These are phyloP conservation scores for Caenorhabditis becei DNA, from an alignment of 2,888 invertebrate genomes.

Conservation along the genomic window DNA sequence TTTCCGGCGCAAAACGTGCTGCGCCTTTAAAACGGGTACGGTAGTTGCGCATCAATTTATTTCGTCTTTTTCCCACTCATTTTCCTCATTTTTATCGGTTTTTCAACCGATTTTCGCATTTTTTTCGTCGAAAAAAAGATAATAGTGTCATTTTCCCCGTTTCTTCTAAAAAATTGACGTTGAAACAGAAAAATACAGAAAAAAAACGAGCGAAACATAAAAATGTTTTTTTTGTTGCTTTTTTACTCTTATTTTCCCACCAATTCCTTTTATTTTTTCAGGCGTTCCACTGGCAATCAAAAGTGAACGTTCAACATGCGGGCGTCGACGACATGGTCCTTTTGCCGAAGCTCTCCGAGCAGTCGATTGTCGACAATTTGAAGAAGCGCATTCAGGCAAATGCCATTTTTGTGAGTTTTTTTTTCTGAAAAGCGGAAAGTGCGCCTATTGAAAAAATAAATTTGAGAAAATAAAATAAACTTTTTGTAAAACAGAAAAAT, in stretches of 20 bases:
- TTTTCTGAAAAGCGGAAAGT: not conserved
- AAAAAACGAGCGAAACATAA: not conserved
- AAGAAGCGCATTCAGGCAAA: slow-evolving; percentile 86
- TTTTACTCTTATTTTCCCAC: not conserved
- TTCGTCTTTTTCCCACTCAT: too few species aligned
- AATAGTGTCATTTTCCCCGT: too few species aligned
- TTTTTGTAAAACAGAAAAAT: slow-evolving; percentile 4
- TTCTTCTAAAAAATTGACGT: too few species aligned
- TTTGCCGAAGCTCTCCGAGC: slow-evolving; percentile 85
- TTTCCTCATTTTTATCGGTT: too few species aligned
- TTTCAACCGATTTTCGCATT: too few species aligned
- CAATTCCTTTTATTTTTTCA: slow-evolving; percentile 43
- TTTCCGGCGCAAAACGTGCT: too few species aligned
- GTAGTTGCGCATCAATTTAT: too few species aligned
- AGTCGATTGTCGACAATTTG: slow-evolving; percentile 86
- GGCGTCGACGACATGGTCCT: slow-evolving; percentile 88
- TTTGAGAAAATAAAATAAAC: not conserved
- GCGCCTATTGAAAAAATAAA: not conserved
- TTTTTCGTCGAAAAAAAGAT: too few species aligned
- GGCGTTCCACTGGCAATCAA: slow-evolving; percentile 87
- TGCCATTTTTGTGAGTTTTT: slow-evolving; percentile 86
- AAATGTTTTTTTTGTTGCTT: not conserved
- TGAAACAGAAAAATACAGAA: not conserved
- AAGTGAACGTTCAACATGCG: slow-evolving; percentile 85
- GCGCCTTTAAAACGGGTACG: too few species aligned